Evolutionary conservation across 2,888 invertebrate species (phyloP).

Genomic region (Thera britannica): DNA sequence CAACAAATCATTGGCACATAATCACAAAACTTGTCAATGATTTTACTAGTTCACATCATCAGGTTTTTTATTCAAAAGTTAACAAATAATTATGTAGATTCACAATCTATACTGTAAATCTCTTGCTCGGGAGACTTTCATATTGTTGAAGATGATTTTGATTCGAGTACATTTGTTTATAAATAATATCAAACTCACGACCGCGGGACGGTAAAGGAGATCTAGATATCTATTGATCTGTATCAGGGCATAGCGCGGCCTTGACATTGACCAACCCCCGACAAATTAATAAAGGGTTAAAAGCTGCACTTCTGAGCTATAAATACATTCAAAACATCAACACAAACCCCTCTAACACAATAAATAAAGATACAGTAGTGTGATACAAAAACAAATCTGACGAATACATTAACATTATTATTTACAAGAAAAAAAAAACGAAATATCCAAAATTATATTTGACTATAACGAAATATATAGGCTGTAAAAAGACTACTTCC

Average conservation of each 20-base stretch:
- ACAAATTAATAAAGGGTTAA: slow-evolving; percentile 2
- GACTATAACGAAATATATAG: not conserved
- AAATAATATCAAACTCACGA: no score
- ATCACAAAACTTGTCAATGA: slow-evolving; percentile 84
- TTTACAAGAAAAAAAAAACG: not conserved
- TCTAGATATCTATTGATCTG: no score
- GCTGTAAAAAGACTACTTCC: not conserved
- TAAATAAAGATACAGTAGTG: not conserved
- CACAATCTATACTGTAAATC: not conserved
- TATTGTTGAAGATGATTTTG: not conserved
- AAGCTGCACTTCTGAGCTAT: slow-evolving; percentile 7
- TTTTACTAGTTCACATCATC: slow-evolving; percentile 49
- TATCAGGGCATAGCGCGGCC: not conserved
- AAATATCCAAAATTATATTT: not conserved
- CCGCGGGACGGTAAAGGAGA: no score
- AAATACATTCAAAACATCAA: slow-evolving; percentile 7
- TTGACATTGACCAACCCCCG: slow-evolving; percentile 10
- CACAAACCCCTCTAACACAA: not conserved
- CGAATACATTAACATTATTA: not conserved
- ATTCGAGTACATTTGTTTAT: no score
- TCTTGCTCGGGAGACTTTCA: not conserved
- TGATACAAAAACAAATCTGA: slow-evolving; percentile 3
- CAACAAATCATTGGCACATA: slow-evolving; percentile 85
- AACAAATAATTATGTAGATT: not conserved
- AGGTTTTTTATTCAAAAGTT: not conserved